Evolutionary conservation across 2,797 vertebrate genomes (phyloP).

Genomic region (Bucorvus abyssinicus): DNA sequence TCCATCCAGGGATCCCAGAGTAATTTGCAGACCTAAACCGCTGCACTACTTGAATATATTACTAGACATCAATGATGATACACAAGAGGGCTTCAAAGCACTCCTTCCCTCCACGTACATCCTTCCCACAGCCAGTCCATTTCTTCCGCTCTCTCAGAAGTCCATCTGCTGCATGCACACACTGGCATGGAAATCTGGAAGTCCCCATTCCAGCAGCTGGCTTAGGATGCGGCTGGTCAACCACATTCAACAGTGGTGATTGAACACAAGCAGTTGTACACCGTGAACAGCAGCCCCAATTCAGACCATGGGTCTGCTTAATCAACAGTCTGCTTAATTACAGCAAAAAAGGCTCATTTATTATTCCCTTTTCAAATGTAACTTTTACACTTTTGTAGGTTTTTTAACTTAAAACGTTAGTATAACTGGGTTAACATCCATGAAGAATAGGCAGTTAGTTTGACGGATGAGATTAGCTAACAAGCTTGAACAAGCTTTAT

Average conservation of each 20-base stretch:
- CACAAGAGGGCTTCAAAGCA: background rate
- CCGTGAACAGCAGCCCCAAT: accelerated
- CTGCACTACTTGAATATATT: background rate
- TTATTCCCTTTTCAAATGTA: background rate
- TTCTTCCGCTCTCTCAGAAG: background rate
- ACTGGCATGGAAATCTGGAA: background rate
- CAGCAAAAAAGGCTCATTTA: background rate
- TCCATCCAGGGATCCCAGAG: background rate
- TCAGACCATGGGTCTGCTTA: background rate
- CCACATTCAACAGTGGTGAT: background rate
- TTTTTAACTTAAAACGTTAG: slow-evolving; percentile 21
- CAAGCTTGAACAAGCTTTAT: slow-evolving; percentile 33
- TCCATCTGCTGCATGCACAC: background rate
- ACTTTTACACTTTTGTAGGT: background rate
- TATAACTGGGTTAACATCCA: slow-evolving; percentile 12
- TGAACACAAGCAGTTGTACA: background rate
- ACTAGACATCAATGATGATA: background rate
- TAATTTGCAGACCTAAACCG: background rate
- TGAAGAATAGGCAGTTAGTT: slow-evolving; percentile 33
- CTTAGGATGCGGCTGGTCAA: background rate
- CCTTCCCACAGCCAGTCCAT: background rate
- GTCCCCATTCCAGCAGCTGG: background rate
- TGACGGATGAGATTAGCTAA: background rate
- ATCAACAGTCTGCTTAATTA: background rate
- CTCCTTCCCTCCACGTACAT: background rate